Base-by-base conservation (phyloP, 2,888 invertebrate species). In the Odontocolon sp. region DNA sequence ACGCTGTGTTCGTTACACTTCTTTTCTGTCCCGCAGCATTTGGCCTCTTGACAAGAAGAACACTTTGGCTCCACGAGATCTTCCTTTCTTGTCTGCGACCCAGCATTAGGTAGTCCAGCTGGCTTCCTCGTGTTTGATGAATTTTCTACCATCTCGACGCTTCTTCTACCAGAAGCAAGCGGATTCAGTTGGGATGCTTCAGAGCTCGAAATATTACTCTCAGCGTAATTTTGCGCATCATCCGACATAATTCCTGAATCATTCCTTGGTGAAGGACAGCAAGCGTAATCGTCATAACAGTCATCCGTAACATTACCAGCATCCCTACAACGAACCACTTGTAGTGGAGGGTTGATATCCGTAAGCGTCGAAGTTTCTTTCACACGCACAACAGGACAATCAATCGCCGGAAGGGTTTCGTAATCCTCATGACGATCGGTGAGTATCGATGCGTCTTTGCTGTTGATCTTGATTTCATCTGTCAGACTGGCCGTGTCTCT, bases 351-450 rank as follows among this genome's bases (percentile, higher is more conserved):
- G 79, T 54, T 76, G 74, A 18, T 82, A 3, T 88, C 89, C 1
- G 89, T 89, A 16, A 80, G 57, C 0, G 89, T 88, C 2, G 88
- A 83, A 21, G 83, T 84, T 63, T 89, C 89, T 21, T 89, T 89
- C 1, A 89, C 88, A 2, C 89, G 77, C 0, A 81, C 45, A 5
- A 85, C 80, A 0, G 86, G 80, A 6, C 11, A 61, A 8, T 63
- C 50, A 9, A 42, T 14, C 5, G 56, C 28, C 8, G 47, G n/a
- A 0, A 81, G 33, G 0, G 23, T 70, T 3, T 75, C 78, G 26
- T 80, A 83, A 28, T 80, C 75, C 16, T 84, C 84, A 28, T 87
- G 87, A n/a, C 84, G 70, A 47, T 89, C 89, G 0, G 89, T 89
- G 3, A 87, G 72, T 11, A 89, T 81, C 0, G 77, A 84, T 0